phyloP scores from a whole-genome alignment of 2,888 invertebrate genomes.

The Macrophya alboannulata region DNA sequence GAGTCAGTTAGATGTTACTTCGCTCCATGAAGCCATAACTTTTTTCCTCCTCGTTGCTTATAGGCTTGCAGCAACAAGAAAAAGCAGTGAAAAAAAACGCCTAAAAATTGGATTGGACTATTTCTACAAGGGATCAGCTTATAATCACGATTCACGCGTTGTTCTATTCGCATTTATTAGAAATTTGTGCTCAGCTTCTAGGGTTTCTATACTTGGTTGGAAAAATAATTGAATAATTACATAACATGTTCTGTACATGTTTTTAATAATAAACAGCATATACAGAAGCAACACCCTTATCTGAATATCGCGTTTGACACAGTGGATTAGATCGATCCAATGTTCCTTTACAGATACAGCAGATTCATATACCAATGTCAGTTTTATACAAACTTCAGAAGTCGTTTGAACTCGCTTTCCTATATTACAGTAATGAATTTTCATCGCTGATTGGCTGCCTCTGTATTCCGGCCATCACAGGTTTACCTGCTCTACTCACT shows the following conservation, averaged over 20 bases:
- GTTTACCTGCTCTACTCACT: background rate
- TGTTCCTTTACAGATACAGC: background rate
- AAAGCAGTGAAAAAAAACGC: background rate
- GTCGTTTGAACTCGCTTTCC: background rate
- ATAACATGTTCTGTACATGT: conserved; percentile 3
- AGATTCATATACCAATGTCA: background rate
- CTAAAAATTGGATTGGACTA: background rate
- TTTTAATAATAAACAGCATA: conserved; percentile 21
- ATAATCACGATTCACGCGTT: background rate
- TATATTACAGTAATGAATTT: background rate
- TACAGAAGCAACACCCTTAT: conserved; percentile 19
- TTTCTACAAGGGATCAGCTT: background rate
- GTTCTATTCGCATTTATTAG: conserved; percentile 1
- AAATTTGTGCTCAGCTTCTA: conserved; percentile 13
- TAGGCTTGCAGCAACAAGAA: background rate
- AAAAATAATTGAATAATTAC: conserved; percentile 24
- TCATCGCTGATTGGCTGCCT: conserved; percentile 13
- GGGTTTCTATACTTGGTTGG: background rate
- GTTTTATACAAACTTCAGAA: background rate
- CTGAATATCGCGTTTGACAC: background rate
- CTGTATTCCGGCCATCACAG: background rate
- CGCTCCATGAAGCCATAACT: conserved; percentile 2
- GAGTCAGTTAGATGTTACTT: conserved; percentile 5
- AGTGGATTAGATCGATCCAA: conserved; percentile 6
- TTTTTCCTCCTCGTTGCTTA: background rate